Evolutionary conservation across 30 jellyfish, hydroid and myxozoan species (phyloP), one percentile per base, ranked within the genome.

Genomic region (Sanderia malayensis): DNA sequence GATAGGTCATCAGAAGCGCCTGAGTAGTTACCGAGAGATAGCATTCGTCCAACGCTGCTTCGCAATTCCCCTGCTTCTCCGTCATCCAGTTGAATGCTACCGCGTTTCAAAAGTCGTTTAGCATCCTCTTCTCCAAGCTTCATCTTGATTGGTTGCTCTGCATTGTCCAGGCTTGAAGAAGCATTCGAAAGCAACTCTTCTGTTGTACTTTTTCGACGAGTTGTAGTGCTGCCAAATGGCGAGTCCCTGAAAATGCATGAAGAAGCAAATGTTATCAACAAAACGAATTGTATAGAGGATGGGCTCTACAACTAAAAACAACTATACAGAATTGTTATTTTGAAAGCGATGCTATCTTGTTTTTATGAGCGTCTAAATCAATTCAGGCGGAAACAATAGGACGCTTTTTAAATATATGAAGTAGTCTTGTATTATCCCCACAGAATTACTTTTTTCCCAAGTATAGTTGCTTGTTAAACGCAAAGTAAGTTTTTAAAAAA

Each of bases 1-100:
- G 52, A 37, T 6, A 6, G 10, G 6, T 13, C 10, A 6, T 19
- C 64, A 11, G 11, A 4, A 2, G 6, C 64, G 64, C 27, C 64
- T 8, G 64, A 49, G 64, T 49, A 49, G 64, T 24, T 49, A 2
- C 25, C 23, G 25, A 4, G 23, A 3, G 27, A 49, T 19, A 3
- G 8, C 3, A 11, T 11, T 3, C 64, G 27, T 4, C 64, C 64
- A n/a, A n/a, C n/a, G 24, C 3, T 18, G 27, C 61, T 37, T 28
- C 47, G 41, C 70, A 11, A 47, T 26, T 20, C 23, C 57, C 28
- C 63, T 58, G 1, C 47, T 26, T 20, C 23, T 32, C 28, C 63
- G 70, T 45, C 86, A 34, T 46, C 74, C 21, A 27, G 20, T 25
- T 33, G 52, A 31, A 62, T 27, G 58, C 74, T 62, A 55, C 74